Evolutionary conservation across 2,888 invertebrate species (phyloP), one percentile per base, ranked within the genome.

Genomic region (Melitaea athalia): DNA sequence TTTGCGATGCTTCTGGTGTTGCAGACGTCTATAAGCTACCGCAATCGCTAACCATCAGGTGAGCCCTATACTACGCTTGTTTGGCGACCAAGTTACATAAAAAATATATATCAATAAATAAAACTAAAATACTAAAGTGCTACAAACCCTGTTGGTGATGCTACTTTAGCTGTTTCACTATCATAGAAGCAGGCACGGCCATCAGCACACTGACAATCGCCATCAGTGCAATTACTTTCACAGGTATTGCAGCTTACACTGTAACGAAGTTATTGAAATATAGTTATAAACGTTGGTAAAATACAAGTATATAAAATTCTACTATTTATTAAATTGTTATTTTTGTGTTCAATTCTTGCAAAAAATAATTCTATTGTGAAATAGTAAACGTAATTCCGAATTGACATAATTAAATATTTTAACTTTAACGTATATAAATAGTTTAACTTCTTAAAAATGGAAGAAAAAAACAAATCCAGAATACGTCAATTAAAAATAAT

Each of bases 221-320:
- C 76, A 0, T 76, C 76, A 0, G 69, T 69, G 64, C 88, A 88
- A 42, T 73, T 75, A 6, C 77, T 75, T 1, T 74, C 69, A 49
- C 88, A 88, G 0, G 67, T 74, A 0, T 59, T 72, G 65, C 88
- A 88, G 11, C 78, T 75, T 17, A 81, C 75, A 4, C 89, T 89
- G 83, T 8, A 82, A 83, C 64, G 14, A 62, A 55, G 45, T 57
- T 24, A 45, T 38, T 38, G 38, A 33, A 14, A 50, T 24, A 64
- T 5, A 43, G 47, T 55, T 17, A 3, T 1, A 14, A 8, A 59
- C 11, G 8, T 57, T 14, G 8, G 1, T 12, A 8, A 31, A 47
- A n/a, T 4, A 11, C 31, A 33, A 52, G 7, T 31, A 53, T 31
- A 11, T 53, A 12, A 24, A 24, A 12, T 33, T 31, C 12, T 53